These are phyloP conservation scores for Marmota flaviventris DNA, from an alignment of 2,113 vertebrate species.

Conservation along the genomic window DNA sequence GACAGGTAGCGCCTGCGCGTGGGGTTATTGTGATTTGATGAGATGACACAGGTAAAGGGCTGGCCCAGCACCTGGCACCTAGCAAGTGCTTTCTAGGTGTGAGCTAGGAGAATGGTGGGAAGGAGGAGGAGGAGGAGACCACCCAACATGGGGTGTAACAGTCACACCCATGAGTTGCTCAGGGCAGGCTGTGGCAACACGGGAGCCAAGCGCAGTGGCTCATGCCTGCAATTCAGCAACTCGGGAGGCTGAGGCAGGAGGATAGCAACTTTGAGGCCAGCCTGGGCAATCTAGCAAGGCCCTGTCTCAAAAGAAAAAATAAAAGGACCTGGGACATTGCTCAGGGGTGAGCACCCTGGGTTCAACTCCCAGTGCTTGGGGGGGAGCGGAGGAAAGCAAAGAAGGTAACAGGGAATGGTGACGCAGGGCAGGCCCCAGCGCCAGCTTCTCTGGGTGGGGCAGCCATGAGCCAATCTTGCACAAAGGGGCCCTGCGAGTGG, in stretches of 20 bases:
- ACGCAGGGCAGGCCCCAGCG: background rate
- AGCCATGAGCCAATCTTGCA: background rate
- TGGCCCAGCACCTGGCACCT: background rate
- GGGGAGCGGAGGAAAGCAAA: too few species aligned
- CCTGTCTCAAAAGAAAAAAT: too few species aligned
- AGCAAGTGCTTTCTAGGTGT: background rate
- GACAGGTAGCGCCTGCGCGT: background rate
- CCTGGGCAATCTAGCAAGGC: too few species aligned
- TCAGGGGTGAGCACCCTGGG: too few species aligned
- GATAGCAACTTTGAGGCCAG: too few species aligned
- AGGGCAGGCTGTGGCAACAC: background rate
- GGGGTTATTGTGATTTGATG: background rate
- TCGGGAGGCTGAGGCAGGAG: too few species aligned
- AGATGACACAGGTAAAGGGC: background rate
- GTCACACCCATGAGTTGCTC: background rate
- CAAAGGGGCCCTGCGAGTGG: background rate
- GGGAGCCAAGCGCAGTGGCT: background rate
- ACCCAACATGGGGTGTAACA: background rate
- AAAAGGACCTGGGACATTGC: too few species aligned
- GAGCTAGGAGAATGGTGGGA: background rate
- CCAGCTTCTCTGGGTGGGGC: conserved; percentile 50
- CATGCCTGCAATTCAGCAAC: too few species aligned
- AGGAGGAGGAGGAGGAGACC: background rate
- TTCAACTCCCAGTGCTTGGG: too few species aligned
- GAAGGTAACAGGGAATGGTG: background rate